phyloP scores from a whole-genome alignment of 2,113 vertebrate genomes.

The Apistogramma diplotaenia region DNA sequence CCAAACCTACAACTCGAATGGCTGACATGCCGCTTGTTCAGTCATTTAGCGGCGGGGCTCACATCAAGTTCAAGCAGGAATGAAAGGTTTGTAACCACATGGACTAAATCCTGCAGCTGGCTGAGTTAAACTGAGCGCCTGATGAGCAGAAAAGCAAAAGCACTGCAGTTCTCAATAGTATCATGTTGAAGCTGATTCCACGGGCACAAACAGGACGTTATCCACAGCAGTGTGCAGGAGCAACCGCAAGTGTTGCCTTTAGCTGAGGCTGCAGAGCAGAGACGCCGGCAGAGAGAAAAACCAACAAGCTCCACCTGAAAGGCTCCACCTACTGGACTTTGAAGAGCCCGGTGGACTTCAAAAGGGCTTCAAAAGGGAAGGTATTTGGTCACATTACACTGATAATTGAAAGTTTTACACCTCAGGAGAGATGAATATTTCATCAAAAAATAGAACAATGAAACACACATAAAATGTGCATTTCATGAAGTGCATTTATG shows the following conservation, averaged over 20 bases:
- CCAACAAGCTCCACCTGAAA: accelerated
- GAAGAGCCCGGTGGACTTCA: neutral
- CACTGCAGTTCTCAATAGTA: neutral
- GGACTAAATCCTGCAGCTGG: neutral
- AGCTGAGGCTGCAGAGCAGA: slow-evolving; percentile 2
- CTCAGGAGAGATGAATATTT: neutral
- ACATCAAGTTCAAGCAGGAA: neutral
- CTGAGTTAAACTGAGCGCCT: neutral
- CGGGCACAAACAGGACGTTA: slow-evolving; percentile 10
- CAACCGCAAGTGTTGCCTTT: slow-evolving; percentile 6
- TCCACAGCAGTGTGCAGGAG: slow-evolving; percentile 33
- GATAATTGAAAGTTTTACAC: neutral
- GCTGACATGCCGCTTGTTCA: accelerated
- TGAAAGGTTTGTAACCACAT: neutral
- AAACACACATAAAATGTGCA: no score
- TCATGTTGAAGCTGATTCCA: slow-evolving; percentile 22
- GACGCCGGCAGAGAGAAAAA: neutral
- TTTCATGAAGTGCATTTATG: no score
- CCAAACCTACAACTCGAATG: neutral
- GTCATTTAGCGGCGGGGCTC: neutral
- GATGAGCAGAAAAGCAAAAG: neutral
- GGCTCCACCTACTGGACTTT: neutral
- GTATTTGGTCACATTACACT: accelerated
- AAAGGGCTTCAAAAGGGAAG: neutral
- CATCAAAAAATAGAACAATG: no score